Conservation (phyloP, 30 jellyfish, hydroid and myxozoan genomes). For the Aurelia sp. region DNA sequence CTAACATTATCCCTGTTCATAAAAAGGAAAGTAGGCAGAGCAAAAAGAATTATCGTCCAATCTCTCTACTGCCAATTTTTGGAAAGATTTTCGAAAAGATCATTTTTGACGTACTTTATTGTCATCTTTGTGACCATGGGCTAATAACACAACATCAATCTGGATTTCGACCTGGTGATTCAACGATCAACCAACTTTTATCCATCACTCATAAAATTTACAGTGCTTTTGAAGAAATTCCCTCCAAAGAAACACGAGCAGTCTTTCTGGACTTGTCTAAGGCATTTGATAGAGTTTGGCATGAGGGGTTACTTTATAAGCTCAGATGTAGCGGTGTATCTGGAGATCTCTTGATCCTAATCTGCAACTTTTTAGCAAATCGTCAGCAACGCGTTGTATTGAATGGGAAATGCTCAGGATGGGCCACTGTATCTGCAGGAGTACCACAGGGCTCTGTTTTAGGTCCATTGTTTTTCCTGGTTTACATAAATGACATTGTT, state of each 20-base stretch:
- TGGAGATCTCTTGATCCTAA: slow-evolving; percentile 35
- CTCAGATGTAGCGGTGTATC: slow-evolving; percentile 51
- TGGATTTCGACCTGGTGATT: slow-evolving; percentile 59
- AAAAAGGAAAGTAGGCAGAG: too few relatives aligned
- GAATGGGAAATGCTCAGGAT: too few relatives aligned
- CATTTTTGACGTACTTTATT: slow-evolving; percentile 41
- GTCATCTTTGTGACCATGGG: slow-evolving; percentile 35
- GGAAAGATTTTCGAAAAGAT: slow-evolving; percentile 23
- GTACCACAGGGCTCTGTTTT: too few relatives aligned
- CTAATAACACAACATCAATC: slow-evolving; percentile 46
- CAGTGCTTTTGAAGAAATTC: slow-evolving; percentile 62
- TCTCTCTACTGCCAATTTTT: too few relatives aligned
- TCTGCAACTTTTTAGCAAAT: too few relatives aligned
- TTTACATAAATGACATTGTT: too few relatives aligned
- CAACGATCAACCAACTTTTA: slow-evolving; percentile 34
- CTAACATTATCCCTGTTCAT: too few relatives aligned
- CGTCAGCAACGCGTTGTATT: too few relatives aligned
- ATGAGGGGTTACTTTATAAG: slow-evolving; percentile 62
- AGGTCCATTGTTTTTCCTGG: too few relatives aligned
- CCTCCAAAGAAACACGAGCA: slow-evolving; percentile 61
- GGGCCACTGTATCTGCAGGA: too few relatives aligned
- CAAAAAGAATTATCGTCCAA: neutral
- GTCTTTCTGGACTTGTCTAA: slow-evolving; percentile 68
- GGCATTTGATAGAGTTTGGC: slow-evolving; percentile 77
- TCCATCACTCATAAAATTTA: slow-evolving; percentile 48